phyloP scores from a whole-genome alignment of 2,888 invertebrate species.

The Lymantria monacha region DNA sequence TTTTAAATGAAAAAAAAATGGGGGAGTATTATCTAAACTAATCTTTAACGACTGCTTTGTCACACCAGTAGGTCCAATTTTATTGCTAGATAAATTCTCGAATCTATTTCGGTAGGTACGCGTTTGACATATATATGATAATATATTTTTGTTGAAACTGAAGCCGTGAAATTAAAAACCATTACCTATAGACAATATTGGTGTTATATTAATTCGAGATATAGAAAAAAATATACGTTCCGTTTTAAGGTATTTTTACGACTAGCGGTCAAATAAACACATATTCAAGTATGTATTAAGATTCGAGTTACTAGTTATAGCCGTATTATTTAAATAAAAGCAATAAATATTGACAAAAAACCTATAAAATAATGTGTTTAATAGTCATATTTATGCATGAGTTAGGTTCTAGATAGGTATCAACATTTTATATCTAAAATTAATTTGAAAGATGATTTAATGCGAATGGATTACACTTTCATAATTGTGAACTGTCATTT shows the following conservation, averaged over 20 bases:
- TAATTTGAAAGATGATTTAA: conserved; percentile 11
- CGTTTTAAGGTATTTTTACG: conserved; percentile 26
- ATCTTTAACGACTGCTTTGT: conserved; percentile 46
- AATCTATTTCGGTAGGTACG: conserved; percentile 47
- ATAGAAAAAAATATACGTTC: conserved; percentile 13
- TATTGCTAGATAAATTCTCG: conserved; percentile 51
- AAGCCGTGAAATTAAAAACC: conserved; percentile 48
- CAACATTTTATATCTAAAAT: conserved; percentile 13
- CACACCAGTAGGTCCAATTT: conserved; percentile 52
- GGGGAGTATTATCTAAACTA: conserved; percentile 33
- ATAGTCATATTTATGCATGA: conserved; percentile 34
- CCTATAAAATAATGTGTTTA: conserved; percentile 30
- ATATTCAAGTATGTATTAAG: conserved; percentile 31
- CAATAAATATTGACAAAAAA: conserved; percentile 33
- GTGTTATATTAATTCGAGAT: conserved; percentile 22
- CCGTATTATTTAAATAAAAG: conserved; percentile 30
- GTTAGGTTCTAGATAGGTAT: conserved; percentile 16
- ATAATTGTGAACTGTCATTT: not conserved
- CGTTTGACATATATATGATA: conserved; percentile 51
- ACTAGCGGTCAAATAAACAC: conserved; percentile 31
- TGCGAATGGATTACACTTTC: conserved; percentile 10
- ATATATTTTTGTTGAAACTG: conserved; percentile 47
- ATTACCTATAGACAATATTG: conserved; percentile 25
- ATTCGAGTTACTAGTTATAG: conserved; percentile 19
- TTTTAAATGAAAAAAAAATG: conserved; percentile 17